These are phyloP conservation scores for Conopomorpha cramerella DNA, from an alignment of 1,140 invertebrate genomes.

Conservation along the genomic window DNA sequence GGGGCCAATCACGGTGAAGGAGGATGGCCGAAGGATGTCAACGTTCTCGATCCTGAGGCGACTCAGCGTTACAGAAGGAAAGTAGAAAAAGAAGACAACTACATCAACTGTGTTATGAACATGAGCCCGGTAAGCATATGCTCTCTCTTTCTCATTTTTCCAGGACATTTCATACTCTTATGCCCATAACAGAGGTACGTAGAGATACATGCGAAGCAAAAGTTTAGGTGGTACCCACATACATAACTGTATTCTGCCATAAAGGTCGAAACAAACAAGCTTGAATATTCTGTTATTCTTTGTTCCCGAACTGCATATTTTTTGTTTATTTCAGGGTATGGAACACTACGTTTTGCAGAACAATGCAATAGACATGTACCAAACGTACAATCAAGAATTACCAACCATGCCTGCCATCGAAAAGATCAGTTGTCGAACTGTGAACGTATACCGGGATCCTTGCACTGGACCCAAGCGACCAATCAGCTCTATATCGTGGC, in stretches of 20 bases:
- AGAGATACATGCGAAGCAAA: no score
- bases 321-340: slow-evolving; percentile 67
- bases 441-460: slow-evolving; percentile 73
- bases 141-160: slow-evolving; percentile 5
- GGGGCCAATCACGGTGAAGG: slow-evolving; percentile 92
- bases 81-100: slow-evolving; percentile 94
- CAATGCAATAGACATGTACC: slow-evolving; percentile 91
- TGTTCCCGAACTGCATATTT: no score
- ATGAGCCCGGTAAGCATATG: slow-evolving; percentile 51
- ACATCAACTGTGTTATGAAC: slow-evolving; percentile 81
- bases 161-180: no score
- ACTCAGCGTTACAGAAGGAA: slow-evolving; percentile 87
- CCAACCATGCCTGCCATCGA: slow-evolving; percentile 65
- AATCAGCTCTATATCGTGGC: slow-evolving; percentile 85
- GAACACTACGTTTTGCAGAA: slow-evolving; percentile 90
- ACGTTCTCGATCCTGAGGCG: slow-evolving; percentile 85
- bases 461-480: slow-evolving; percentile 69
- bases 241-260: no score
- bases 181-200: no score
- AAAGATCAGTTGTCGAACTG: slow-evolving; percentile 69
- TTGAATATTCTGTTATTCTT: no score
- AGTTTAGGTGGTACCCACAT: no score
- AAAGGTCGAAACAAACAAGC: no score
- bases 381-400: slow-evolving; percentile 81
- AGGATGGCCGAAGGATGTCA: slow-evolving; percentile 96